A percentile compares a stretch with the other conserved stretches of the same genome.
phyloP scores from a whole-genome alignment of 1,140 invertebrate species.

The Thaumatotibia leucotreta region DNA sequence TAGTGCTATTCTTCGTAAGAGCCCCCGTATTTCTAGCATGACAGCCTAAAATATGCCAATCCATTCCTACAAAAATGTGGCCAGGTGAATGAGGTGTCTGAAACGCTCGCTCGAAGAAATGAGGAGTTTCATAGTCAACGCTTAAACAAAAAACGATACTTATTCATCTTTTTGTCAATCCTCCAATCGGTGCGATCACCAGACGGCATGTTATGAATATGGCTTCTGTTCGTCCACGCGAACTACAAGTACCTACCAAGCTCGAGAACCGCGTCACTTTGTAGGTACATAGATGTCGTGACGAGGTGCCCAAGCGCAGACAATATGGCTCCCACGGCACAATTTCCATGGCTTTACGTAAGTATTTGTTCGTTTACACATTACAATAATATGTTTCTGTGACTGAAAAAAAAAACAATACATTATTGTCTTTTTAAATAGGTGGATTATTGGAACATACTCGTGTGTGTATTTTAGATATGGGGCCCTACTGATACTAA shows the following conservation, averaged over 20 bases:
- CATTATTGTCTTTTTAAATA: conserved; percentile 22
- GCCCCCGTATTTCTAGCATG: too few species aligned
- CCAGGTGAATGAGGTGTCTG: too few species aligned
- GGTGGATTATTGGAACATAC: too few species aligned
- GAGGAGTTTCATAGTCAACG: too few species aligned
- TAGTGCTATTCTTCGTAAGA: too few species aligned
- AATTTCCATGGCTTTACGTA: conserved; percentile 69
- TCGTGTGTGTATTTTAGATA: too few species aligned
- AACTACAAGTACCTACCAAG: neutral
- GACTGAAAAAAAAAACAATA: conserved; percentile 32
- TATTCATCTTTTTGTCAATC: neutral
- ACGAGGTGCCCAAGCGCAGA: conserved; percentile 19
- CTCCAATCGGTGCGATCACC: neutral
- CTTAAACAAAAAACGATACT: neutral
- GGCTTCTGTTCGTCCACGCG: neutral
- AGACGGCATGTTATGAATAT: neutral
- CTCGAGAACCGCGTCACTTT: neutral
- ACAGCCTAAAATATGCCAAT: too few species aligned
- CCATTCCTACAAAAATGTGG: too few species aligned
- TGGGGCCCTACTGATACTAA: too few species aligned
- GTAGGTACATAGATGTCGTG: neutral
- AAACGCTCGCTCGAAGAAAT: too few species aligned
- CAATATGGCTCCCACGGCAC: conserved; percentile 65
- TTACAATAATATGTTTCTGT: conserved; percentile 45
- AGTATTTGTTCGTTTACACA: conserved; percentile 55